Evolutionary conservation across 2,888 invertebrate species (phyloP).

Genomic region (Zelleria hepariella): DNA sequence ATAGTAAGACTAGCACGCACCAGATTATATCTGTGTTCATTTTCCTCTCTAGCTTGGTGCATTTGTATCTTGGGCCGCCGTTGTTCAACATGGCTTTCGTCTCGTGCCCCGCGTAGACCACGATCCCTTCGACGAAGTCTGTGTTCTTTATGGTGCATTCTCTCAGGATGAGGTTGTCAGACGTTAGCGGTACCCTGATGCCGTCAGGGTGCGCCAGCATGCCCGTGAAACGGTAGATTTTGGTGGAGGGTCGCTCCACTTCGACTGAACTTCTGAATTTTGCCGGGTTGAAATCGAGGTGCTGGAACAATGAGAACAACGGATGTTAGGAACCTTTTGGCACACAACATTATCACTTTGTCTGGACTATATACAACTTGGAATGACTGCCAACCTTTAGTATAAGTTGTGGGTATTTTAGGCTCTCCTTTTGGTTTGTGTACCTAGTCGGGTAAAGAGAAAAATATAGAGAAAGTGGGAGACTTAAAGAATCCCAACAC

Average conservation of each 20-base stretch:
- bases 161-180: conserved; percentile 91
- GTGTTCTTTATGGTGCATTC: conserved; percentile 97
- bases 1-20: conserved; percentile 93
- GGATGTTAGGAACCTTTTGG: not conserved
- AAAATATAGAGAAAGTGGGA: too few relatives aligned
- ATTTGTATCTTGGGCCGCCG: conserved; percentile 93
- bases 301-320: conserved; percentile 53
- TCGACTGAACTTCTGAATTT: conserved; percentile 89
- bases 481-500: not conserved
- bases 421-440: too few relatives aligned
- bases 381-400: too few relatives aligned
- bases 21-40: conserved; percentile 98
- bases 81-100: conserved; percentile 99
- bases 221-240: conserved; percentile 95
- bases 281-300: conserved; percentile 80
- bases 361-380: too few relatives aligned
- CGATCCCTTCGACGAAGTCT: conserved; percentile 95
- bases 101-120: conserved; percentile 97
- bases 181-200: conserved; percentile 83
- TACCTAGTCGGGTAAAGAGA: too few relatives aligned
- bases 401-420: too few relatives aligned
- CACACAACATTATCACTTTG: too few relatives aligned
- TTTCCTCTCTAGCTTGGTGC: conserved; percentile 90
- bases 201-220: conserved; percentile 87
- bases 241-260: conserved; percentile 95